A percentile compares a stretch with the other conserved stretches of the same genome.
phyloP scores from a whole-genome alignment of 2,113 vertebrate species.

The Gambusia affinis region DNA sequence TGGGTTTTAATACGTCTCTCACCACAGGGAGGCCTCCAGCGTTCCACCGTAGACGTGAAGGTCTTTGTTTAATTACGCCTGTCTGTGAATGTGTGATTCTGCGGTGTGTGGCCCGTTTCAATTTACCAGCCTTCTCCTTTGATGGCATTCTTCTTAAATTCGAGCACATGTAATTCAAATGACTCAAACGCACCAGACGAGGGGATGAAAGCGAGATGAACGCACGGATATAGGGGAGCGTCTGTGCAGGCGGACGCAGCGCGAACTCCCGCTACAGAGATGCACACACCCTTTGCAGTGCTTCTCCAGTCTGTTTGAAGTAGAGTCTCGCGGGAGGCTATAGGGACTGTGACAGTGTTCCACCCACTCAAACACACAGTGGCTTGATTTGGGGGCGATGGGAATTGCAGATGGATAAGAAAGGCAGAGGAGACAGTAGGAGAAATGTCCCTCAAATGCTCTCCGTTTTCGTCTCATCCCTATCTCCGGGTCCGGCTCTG shows the following conservation, averaged over 20 bases:
- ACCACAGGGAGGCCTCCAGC: constrained; percentile 62
- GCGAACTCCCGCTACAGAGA: constrained; percentile 22
- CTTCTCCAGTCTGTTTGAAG: constrained; percentile 79
- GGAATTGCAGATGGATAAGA: constrained; percentile 54
- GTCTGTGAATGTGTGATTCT: constrained; percentile 30
- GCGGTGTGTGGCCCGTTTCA: constrained; percentile 21
- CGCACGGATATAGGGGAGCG: constrained; percentile 6
- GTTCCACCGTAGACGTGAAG: constrained; percentile 43
- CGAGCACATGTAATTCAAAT: constrained; percentile 19
- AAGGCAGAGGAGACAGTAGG: constrained; percentile 51
- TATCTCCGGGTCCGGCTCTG: constrained; percentile 35
- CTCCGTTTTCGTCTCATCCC: constrained; percentile 50
- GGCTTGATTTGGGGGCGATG: constrained; percentile 38
- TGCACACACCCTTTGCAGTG: constrained; percentile 65
- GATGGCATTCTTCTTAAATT: constrained; percentile 46
- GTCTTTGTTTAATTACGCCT: constrained; percentile 68
- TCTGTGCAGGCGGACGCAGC: constrained; percentile 29
- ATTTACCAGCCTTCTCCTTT: constrained; percentile 24
- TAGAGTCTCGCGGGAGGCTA: constrained; percentile 71
- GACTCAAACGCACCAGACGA: constrained; percentile 18
- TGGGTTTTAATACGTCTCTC: constrained; percentile 73
- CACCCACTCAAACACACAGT: constrained; percentile 69
- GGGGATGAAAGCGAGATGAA: constrained; percentile 11
- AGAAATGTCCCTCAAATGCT: constrained; percentile 61
- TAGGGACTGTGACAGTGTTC: constrained; percentile 66